phyloP scores from a whole-genome alignment of 2,113 vertebrate species.

The Caracal caracal region DNA sequence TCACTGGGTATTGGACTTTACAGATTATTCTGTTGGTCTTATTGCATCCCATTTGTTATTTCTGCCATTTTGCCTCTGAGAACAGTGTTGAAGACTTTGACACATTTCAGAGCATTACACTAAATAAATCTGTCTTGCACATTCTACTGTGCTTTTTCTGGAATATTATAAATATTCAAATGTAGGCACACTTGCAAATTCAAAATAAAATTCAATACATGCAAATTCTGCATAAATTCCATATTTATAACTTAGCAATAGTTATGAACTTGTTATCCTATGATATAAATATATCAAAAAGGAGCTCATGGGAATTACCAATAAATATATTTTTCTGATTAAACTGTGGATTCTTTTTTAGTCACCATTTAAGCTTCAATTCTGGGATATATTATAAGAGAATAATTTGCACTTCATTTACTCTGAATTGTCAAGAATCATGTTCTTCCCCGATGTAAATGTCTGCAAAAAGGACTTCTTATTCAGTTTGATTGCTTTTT shows the following conservation, averaged over 20 bases:
- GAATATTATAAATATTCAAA: conserved; percentile 83
- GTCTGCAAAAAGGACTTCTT: conserved; percentile 85
- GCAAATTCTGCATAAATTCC: conserved; percentile 69
- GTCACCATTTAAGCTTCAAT: conserved; percentile 71
- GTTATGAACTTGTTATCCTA: conserved; percentile 78
- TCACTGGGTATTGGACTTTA: conserved; percentile 50
- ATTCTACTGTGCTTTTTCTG: conserved; percentile 78
- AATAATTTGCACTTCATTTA: conserved; percentile 87
- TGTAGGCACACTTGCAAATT: conserved; percentile 68
- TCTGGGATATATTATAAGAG: conserved; percentile 73
- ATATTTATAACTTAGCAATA: conserved; percentile 79
- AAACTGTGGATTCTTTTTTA: conserved; percentile 71
- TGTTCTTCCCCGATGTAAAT: conserved; percentile 84
- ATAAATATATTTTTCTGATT: conserved; percentile 77
- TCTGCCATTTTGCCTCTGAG: conserved; percentile 69
- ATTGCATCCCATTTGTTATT: conserved; percentile 66
- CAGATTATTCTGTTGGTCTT: conserved; percentile 66
- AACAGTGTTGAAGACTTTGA: conserved; percentile 63
- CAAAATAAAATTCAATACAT: conserved; percentile 70
- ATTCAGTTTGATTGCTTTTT: conserved; percentile 89
- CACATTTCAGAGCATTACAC: conserved; percentile 37
- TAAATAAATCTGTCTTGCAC: conserved; percentile 73
- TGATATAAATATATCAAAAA: conserved; percentile 74
- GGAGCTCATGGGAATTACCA: conserved; percentile 59
- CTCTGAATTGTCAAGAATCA: conserved; percentile 86